phyloP scores from a whole-genome alignment of 1,140 invertebrate species.

The Drosophila santomea region DNA sequence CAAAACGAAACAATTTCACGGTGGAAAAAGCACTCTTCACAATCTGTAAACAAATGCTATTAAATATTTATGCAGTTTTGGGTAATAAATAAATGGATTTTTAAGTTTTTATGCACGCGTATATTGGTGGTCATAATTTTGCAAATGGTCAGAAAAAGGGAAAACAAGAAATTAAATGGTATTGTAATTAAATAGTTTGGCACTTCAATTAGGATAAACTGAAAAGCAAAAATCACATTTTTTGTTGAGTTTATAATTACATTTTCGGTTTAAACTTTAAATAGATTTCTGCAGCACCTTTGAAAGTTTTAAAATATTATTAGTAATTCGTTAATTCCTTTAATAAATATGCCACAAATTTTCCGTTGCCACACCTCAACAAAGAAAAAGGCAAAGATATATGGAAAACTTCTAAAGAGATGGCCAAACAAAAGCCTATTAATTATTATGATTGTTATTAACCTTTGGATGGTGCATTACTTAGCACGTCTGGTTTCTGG shows the following conservation, averaged over 20 bases:
- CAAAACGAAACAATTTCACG: conserved; percentile 54
- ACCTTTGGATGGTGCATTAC: conserved; percentile 40
- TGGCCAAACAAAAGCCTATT: conserved; percentile 29
- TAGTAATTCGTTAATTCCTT: not conserved
- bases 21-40: conserved; percentile 19
- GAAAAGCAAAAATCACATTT: too few relatives aligned
- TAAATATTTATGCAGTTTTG: conserved; percentile 42
- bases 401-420: conserved; percentile 5
- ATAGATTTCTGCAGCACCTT: too few relatives aligned
- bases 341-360: not conserved
- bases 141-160: not conserved
- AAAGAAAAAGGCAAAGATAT: conserved; percentile 23
- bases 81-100: conserved; percentile 53
- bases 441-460: conserved; percentile 56
- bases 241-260: too few relatives aligned
- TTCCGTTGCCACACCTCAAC: not conserved
- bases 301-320: too few relatives aligned
- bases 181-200: not conserved
- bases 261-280: too few relatives aligned
- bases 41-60: conserved; percentile 25
- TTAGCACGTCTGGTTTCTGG: conserved; percentile 30
- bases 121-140: not conserved
- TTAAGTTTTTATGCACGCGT: too few relatives aligned
- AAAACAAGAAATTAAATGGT: not conserved
- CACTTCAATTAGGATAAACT: too few relatives aligned